Evolutionary conservation across 2,888 invertebrate species (phyloP).

Genomic region (Papilio demoleus): DNA sequence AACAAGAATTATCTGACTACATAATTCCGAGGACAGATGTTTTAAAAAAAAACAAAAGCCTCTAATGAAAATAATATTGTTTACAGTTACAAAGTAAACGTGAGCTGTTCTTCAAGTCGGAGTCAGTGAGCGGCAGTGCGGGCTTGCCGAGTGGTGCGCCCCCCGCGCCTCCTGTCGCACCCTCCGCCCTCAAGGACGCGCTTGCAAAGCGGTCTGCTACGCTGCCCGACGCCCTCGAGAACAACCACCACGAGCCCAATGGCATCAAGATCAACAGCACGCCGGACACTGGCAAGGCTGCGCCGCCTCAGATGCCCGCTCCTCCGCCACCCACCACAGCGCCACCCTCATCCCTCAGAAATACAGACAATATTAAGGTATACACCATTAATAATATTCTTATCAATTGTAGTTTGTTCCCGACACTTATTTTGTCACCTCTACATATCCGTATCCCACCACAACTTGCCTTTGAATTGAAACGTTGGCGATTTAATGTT

Average conservation of each 20-base stretch:
- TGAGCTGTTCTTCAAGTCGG: conserved; percentile 93
- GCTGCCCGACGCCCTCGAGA: conserved; percentile 73
- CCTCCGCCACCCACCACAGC: conserved; percentile 74
- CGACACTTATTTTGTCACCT: not conserved
- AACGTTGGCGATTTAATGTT: not conserved
- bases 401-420: not conserved
- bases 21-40: not conserved
- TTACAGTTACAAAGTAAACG: conserved; percentile 92
- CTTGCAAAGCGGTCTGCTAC: conserved; percentile 76
- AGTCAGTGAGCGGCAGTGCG: conserved; percentile 80
- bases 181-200: conserved; percentile 80
- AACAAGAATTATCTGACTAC: not conserved
- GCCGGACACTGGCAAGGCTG: conserved; percentile 67
- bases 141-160: conserved; percentile 71
- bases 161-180: conserved; percentile 75
- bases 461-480: not conserved
- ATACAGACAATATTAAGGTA: conserved; percentile 80
- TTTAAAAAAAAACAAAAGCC: not conserved
- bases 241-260: conserved; percentile 80
- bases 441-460: not conserved
- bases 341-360: conserved; percentile 68
- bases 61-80: conserved; percentile 21
- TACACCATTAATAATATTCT: not conserved
- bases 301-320: conserved; percentile 73
- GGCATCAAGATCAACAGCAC: conserved; percentile 77